These are phyloP conservation scores for Tachysurus vachellii DNA, from an alignment of 2,113 vertebrate genomes.

Conservation along the genomic window DNA sequence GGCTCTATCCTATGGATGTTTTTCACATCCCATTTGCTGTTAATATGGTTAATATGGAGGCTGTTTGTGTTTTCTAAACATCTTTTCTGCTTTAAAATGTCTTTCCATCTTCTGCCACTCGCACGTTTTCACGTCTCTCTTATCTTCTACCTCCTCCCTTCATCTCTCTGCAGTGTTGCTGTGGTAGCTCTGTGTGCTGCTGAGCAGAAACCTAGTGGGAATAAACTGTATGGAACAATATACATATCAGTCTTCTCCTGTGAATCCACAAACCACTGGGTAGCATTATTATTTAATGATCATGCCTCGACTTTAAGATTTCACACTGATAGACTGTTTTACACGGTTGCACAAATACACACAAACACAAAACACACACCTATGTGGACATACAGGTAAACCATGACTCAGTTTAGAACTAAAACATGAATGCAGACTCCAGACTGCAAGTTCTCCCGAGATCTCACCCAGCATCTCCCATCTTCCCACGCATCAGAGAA, in stretches of 20 bases:
- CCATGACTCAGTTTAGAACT: slow-evolving; percentile 35
- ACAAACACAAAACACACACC: not conserved
- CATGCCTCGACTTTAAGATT: slow-evolving; percentile 6
- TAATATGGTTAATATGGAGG: not conserved
- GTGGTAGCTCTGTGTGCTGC: not conserved
- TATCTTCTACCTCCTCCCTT: slow-evolving; percentile 23
- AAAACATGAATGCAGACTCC: slow-evolving; percentile 38
- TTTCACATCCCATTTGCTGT: slow-evolving; percentile 38
- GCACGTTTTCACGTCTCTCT: slow-evolving; percentile 12
- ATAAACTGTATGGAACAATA: not conserved
- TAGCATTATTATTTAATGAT: slow-evolving; percentile 20
- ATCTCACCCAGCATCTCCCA: slow-evolving; percentile 27
- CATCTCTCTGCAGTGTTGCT: slow-evolving; percentile 11
- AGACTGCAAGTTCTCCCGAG: slow-evolving; percentile 43
- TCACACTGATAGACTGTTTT: not conserved
- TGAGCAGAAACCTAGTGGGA: slow-evolving; percentile 19
- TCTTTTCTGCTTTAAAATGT: slow-evolving; percentile 28
- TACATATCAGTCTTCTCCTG: not conserved
- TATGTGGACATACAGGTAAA: slow-evolving; percentile 31
- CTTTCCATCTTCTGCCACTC: slow-evolving; percentile 42
- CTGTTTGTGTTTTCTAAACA: not conserved
- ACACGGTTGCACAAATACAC: not conserved
- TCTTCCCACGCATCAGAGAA: slow-evolving; percentile 35
- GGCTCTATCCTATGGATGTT: slow-evolving; percentile 18
- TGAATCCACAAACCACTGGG: slow-evolving; percentile 15